phyloP scores from a whole-genome alignment of 2,113 vertebrate genomes.

The Craseonycteris thonglongyai region DNA sequence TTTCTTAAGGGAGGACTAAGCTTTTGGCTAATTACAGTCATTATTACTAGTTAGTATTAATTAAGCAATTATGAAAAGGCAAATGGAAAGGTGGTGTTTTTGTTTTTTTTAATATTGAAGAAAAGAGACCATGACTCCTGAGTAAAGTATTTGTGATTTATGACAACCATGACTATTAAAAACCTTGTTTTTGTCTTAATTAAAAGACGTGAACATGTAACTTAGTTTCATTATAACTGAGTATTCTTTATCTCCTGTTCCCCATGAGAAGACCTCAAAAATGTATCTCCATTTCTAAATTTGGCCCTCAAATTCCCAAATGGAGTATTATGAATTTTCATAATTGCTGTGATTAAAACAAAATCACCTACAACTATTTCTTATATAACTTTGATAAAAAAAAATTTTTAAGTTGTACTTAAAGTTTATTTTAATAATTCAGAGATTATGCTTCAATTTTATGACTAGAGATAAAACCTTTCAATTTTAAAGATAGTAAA shows the following conservation, averaged over 20 bases:
- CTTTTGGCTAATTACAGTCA: neutral
- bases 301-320: neutral
- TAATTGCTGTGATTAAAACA: neutral
- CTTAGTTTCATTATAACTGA: neutral
- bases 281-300: neutral
- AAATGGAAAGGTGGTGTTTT: neutral
- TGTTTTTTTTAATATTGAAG: neutral
- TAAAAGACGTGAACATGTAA: neutral
- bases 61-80: neutral
- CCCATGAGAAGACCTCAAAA: neutral
- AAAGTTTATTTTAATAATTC: neutral
- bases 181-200: neutral
- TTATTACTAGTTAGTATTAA: neutral
- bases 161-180: neutral
- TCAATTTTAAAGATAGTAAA: neutral
- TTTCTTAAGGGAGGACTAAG: neutral
- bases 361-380: neutral
- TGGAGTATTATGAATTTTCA: neutral
- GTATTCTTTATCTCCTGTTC: neutral
- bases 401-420: neutral
- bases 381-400: neutral
- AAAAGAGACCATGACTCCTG: neutral
- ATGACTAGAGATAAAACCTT: neutral
- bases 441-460: no score
- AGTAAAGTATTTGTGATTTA: neutral